phyloP scores from a whole-genome alignment of 2,113 vertebrate genomes.

The Oenanthe oenanthe region DNA sequence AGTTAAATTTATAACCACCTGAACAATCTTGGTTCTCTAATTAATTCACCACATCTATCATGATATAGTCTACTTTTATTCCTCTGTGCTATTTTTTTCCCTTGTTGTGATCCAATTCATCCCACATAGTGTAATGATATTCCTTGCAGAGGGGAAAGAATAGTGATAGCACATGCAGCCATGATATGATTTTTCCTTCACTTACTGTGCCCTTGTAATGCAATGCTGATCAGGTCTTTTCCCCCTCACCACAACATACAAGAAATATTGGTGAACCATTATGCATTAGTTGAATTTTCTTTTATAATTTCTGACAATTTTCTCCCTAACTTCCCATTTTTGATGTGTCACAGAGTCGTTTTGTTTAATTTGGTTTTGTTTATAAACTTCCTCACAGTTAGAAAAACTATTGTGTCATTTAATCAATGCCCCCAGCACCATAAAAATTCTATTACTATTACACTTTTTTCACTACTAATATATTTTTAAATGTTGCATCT shows the following conservation, averaged over 20 bases:
- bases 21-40: neutral
- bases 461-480: neutral
- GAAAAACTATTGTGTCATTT: neutral
- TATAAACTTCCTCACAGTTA: neutral
- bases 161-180: neutral
- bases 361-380: neutral
- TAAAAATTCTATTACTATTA: neutral
- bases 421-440: neutral
- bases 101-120: neutral
- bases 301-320: neutral
- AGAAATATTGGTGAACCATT: neutral
- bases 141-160: neutral
- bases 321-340: neutral
- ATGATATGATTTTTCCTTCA: neutral
- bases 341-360: neutral
- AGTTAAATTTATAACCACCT: neutral
- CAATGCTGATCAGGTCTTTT: neutral
- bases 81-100: slow-evolving; percentile 24
- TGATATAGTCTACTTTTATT: slow-evolving; percentile 4
- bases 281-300: neutral
- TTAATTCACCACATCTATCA: neutral
- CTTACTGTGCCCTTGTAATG: neutral
- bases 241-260: neutral
- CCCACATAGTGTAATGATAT: slow-evolving; percentile 50
- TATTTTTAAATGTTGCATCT: neutral